Evolutionary conservation across 2,888 invertebrate species (phyloP).

Genomic region (Carabus problematicus): DNA sequence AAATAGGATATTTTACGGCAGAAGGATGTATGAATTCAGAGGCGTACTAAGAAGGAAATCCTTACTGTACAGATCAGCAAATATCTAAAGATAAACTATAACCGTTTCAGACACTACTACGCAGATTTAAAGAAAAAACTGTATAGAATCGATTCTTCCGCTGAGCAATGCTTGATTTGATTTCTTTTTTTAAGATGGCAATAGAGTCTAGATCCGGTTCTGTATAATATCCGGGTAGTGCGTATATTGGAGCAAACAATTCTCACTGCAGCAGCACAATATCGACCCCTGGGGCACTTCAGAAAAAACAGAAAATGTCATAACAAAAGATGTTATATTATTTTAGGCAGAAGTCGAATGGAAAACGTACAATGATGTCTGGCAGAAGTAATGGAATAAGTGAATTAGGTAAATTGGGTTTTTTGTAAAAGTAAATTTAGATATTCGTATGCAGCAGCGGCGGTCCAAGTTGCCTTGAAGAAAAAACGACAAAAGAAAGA

Average conservation of each 20-base stretch:
- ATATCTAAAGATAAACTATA: too few relatives aligned
- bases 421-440: not conserved
- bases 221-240: not conserved
- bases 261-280: not conserved
- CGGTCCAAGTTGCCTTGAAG: too few relatives aligned
- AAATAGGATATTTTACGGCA: constrained; percentile 7
- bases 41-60: too few relatives aligned
- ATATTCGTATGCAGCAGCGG: not conserved
- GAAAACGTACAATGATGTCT: not conserved
- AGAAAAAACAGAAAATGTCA: constrained; percentile 11
- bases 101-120: too few relatives aligned
- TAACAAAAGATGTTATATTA: constrained; percentile 13
- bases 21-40: too few relatives aligned
- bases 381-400: constrained; percentile 3
- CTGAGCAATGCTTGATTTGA: too few relatives aligned
- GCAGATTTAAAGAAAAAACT: too few relatives aligned
- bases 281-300: constrained; percentile 14
- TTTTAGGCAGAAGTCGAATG: constrained; percentile 7
- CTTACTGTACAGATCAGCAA: too few relatives aligned
- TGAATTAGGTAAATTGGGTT: constrained; percentile 13
- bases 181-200: too few relatives aligned
- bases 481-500: too few relatives aligned
- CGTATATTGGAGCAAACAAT: constrained; percentile 16
- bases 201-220: not conserved
- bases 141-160: too few relatives aligned